Conservation (phyloP, 1,140 invertebrate species). For the Tachypleus tridentatus region DNA sequence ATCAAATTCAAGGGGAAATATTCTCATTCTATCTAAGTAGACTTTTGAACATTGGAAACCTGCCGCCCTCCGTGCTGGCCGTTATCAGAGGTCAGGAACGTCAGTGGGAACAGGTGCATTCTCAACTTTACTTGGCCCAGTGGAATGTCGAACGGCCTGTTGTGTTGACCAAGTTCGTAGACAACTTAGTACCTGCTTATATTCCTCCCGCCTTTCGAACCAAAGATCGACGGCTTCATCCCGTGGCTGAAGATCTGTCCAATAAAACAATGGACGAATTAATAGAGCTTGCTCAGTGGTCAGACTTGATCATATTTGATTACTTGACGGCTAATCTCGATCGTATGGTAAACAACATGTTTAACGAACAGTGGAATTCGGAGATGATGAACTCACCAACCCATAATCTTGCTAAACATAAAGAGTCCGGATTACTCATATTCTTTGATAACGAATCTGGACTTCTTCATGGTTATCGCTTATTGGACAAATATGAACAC, state of each 20-base stretch:
- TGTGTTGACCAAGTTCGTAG: slow-evolving; percentile 57
- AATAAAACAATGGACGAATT: slow-evolving; percentile 35
- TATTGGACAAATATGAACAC: slow-evolving; percentile 72
- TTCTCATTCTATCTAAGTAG: slow-evolving; percentile 70
- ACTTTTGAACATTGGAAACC: slow-evolving; percentile 55
- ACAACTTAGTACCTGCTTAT: slow-evolving; percentile 47
- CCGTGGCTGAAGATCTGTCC: slow-evolving; percentile 39
- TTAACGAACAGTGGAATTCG: slow-evolving; percentile 79
- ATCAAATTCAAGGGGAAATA: slow-evolving; percentile 80
- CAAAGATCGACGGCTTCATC: slow-evolving; percentile 47
- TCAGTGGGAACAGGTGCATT: slow-evolving; percentile 52
- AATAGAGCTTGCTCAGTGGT: slow-evolving; percentile 72
- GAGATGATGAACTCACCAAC: slow-evolving; percentile 77
- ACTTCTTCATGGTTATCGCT: slow-evolving; percentile 67
- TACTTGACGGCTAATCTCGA: slow-evolving; percentile 80
- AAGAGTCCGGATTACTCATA: slow-evolving; percentile 51
- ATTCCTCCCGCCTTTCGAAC: slow-evolving; percentile 51
- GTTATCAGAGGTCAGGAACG: slow-evolving; percentile 49
- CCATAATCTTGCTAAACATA: slow-evolving; percentile 63
- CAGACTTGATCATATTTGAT: slow-evolving; percentile 75
- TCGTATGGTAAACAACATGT: slow-evolving; percentile 74
- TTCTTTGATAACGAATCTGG: slow-evolving; percentile 84
- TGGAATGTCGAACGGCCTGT: slow-evolving; percentile 66
- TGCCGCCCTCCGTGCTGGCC: slow-evolving; percentile 58
- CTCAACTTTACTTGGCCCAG: slow-evolving; percentile 55